Evolutionary conservation across 2,888 invertebrate genomes (phyloP), one percentile per base, ranked within the genome.

Genomic region (Odontomyia ornata): DNA sequence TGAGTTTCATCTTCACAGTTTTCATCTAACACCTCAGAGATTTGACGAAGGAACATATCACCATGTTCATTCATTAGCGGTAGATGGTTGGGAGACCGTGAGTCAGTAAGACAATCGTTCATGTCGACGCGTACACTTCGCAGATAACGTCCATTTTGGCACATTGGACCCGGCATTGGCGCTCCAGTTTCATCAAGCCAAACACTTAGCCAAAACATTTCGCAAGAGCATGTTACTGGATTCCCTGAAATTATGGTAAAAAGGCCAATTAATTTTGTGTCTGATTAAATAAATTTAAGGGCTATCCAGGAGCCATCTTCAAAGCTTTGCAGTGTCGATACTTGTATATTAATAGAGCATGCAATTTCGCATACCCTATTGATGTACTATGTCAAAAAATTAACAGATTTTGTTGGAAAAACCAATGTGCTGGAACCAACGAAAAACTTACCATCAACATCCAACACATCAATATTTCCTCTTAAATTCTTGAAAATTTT

Each of bases 211-310:
- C 96, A 96, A 75, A 94, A 89, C 85, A 95, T 89, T 79, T 91
- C 92, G 83, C 96, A 96, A 69, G 93, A 91, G 84, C 96, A 96
- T 25, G 90, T 89, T 79, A 96, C 87, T 0, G 96, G 96, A 87
- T 96, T 96, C 43, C 93, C 95, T 95, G 85, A 79, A n/a, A n/a
- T n/a, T n/a, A n/a, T n/a, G n/a, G n/a, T n/a, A n/a, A n/a, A n/a
- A n/a, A n/a, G n/a, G n/a, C n/a, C n/a, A n/a, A n/a, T 36, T 3
- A 36, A 36, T 36, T 36, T 36, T 36, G n/a, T n/a, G n/a, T n/a
- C n/a, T n/a, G n/a, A n/a, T n/a, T n/a, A n/a, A n/a, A n/a, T n/a
- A n/a, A n/a, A n/a, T n/a, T n/a, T n/a, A n/a, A n/a, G n/a, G n/a
- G n/a, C n/a, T n/a, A n/a, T n/a, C n/a, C n/a, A n/a, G n/a, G n/a